A percentile compares a stretch with the other conserved stretches of the same genome.
These are phyloP conservation scores for Parazoanthus swiftii DNA, from an alignment of 92 coral and sea anemone species.

Conservation along the genomic window DNA sequence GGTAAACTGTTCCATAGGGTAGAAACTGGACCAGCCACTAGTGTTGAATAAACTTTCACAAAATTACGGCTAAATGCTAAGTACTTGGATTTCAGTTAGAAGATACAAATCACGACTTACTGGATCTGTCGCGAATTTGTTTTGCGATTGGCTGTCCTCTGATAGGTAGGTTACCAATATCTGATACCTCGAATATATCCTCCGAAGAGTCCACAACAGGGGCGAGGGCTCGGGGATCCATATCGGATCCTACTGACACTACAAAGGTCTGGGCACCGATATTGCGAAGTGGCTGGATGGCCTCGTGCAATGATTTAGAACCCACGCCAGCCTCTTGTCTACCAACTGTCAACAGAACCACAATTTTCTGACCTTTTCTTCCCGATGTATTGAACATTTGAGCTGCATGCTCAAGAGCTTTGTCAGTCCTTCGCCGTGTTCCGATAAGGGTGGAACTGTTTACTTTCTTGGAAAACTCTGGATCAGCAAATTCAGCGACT, in stretches of 20 bases:
- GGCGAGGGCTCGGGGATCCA: constrained; percentile 34
- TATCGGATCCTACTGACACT: constrained; percentile 46
- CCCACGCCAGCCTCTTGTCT: constrained; percentile 43
- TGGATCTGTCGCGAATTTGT: constrained; percentile 27
- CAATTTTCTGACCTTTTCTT: constrained; percentile 51
- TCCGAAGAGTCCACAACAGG: constrained; percentile 34
- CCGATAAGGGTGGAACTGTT: constrained; percentile 6
- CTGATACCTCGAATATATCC: constrained; percentile 30
- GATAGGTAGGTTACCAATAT: constrained; percentile 29
- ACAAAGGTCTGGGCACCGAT: constrained; percentile 54
- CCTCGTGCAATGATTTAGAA: constrained; percentile 27
- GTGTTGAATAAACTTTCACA: too few species aligned
- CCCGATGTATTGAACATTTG: constrained; percentile 19
- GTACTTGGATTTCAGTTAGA: too few species aligned
- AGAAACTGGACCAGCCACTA: too few species aligned
- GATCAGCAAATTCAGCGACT: constrained; percentile 11
- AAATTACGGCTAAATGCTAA: not conserved
- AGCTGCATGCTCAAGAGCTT: constrained; percentile 34
- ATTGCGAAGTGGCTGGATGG: constrained; percentile 49
- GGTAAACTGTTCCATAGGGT: too few species aligned
- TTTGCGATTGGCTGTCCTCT: constrained; percentile 32
- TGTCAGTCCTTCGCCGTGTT: constrained; percentile 31
- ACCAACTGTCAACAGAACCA: constrained; percentile 52
- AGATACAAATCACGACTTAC: not conserved
- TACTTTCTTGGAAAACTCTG: constrained; percentile 13